These are phyloP conservation scores for Chrysina gloriosa DNA, from an alignment of 2,888 invertebrate species.

Conservation along the genomic window DNA sequence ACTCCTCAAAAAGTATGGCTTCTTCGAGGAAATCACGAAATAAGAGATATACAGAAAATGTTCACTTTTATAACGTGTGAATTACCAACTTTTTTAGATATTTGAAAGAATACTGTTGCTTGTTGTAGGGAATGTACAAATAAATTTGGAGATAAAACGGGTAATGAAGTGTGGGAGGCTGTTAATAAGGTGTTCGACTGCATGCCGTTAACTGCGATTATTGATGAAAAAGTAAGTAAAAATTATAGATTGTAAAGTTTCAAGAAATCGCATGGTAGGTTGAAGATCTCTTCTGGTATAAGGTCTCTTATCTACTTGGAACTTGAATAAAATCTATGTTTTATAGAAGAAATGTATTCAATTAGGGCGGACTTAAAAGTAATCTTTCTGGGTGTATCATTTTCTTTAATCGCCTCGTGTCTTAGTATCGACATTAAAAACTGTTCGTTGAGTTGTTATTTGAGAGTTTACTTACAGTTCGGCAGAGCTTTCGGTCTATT, in stretches of 20 bases:
- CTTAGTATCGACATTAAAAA: no score
- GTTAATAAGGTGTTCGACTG: conserved; percentile 78
- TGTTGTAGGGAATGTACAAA: conserved; percentile 72
- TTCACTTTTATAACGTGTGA: conserved; percentile 76
- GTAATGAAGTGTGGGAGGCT: conserved; percentile 75
- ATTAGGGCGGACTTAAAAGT: no score
- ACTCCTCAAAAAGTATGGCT: conserved; percentile 73
- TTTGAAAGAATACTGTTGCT: conserved; percentile 1
- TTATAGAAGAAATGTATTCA: no score
- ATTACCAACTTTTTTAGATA: background rate
- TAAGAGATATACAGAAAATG: conserved; percentile 78
- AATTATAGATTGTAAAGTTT: background rate
- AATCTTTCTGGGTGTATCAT: no score
- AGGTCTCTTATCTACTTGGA: no score
- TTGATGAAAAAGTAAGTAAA: conserved; percentile 74
- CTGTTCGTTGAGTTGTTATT: no score
- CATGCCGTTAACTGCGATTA: conserved; percentile 78
- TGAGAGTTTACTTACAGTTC: no score
- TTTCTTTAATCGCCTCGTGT: no score
- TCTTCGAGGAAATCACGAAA: conserved; percentile 81
- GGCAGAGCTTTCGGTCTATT: no score
- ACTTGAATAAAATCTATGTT: no score
- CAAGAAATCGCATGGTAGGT: no score
- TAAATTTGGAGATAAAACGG: conserved; percentile 76
- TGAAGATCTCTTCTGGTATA: no score